Evolutionary conservation across 2,888 invertebrate genomes (phyloP).

Genomic region (Sphinx pinastri): DNA sequence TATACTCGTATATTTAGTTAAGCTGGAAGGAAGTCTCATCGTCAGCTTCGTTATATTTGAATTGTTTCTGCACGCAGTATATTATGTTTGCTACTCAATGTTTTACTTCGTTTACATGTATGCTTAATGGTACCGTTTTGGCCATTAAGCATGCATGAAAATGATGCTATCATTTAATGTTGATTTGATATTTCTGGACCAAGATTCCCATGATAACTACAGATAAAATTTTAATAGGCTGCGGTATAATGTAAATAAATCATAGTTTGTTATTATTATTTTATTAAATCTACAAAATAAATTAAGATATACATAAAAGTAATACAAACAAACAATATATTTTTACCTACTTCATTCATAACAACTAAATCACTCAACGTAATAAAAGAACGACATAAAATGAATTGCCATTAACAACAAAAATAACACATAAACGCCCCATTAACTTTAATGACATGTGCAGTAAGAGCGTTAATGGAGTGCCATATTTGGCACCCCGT

Average conservation of each 20-base stretch:
- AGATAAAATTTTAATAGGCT: too few relatives aligned
- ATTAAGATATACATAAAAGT: too few relatives aligned
- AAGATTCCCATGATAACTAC: too few relatives aligned
- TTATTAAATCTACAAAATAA: too few relatives aligned
- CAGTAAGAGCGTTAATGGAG: slow-evolving; percentile 43
- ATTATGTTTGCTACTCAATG: neutral
- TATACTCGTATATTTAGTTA: slow-evolving; percentile 44
- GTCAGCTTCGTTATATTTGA: neutral
- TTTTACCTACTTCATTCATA: neutral
- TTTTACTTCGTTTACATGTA: too few relatives aligned
- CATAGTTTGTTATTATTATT: too few relatives aligned
- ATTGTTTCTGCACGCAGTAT: neutral
- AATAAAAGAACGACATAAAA: slow-evolving; percentile 30
- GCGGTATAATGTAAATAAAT: too few relatives aligned
- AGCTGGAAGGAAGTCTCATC: slow-evolving; percentile 14
- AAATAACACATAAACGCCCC: slow-evolving; percentile 45
- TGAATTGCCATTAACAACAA: slow-evolving; percentile 41
- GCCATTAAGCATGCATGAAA: too few relatives aligned
- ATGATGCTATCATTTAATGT: too few relatives aligned
- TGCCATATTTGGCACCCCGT: slow-evolving; percentile 55
- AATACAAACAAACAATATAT: too few relatives aligned
- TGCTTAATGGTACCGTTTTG: too few relatives aligned
- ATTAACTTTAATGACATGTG: slow-evolving; percentile 48
- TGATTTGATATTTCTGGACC: too few relatives aligned
- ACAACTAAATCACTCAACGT: neutral